phyloP scores from a whole-genome alignment of 2,113 vertebrate genomes.

The Pluvialis apricaria region DNA sequence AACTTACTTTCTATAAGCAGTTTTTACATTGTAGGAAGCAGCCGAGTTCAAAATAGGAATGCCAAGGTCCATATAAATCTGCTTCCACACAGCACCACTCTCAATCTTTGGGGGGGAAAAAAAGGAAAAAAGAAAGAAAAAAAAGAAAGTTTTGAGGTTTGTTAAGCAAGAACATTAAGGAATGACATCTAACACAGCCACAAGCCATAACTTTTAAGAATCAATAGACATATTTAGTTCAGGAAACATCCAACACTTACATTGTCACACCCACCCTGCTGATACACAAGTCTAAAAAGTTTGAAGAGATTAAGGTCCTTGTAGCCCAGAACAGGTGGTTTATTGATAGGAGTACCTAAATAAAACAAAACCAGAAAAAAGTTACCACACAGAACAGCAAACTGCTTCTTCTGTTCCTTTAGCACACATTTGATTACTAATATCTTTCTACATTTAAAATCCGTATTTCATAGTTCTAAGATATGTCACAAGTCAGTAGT shows the following conservation, averaged over 20 bases:
- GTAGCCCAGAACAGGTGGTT: slow-evolving; percentile 96
- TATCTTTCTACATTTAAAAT: not conserved
- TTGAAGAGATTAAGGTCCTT: slow-evolving; percentile 99
- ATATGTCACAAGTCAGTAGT: not conserved
- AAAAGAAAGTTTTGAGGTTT: not conserved
- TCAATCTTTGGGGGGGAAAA: slow-evolving; percentile 81
- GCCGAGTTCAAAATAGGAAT: slow-evolving; percentile 98
- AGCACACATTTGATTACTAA: not conserved
- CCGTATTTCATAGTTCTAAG: not conserved
- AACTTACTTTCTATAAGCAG: slow-evolving; percentile 97
- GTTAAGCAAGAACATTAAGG: not conserved
- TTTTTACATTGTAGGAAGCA: slow-evolving; percentile 99
- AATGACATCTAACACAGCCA: not conserved
- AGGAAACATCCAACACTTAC: slow-evolving; percentile 71
- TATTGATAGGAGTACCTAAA: slow-evolving; percentile 97
- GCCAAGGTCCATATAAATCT: slow-evolving; percentile 99
- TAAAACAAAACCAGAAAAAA: not conserved
- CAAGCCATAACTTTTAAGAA: not conserved
- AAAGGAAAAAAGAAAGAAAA: too few species aligned
- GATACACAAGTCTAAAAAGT: slow-evolving; percentile 92
- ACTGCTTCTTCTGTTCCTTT: not conserved
- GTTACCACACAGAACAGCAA: not conserved
- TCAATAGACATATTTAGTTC: not conserved
- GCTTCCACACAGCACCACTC: slow-evolving; percentile 96
- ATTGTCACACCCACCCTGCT: slow-evolving; percentile 92